Percentiles rank a stretch among this genome's conserved stretches.
These are phyloP conservation scores for Campoletis raptor DNA, from an alignment of 2,888 invertebrate genomes.

Conservation along the genomic window DNA sequence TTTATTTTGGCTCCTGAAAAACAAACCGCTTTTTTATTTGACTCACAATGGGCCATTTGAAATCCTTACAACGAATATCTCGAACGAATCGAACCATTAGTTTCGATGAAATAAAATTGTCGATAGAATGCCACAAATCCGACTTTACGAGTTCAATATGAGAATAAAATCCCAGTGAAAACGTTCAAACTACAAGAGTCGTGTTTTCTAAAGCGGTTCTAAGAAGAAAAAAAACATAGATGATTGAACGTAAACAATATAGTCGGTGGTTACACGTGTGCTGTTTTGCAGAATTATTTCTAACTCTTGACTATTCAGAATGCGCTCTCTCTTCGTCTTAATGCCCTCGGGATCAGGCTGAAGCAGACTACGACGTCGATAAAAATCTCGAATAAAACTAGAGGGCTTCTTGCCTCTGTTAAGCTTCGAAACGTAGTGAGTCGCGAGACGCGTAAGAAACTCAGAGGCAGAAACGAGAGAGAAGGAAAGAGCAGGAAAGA, in stretches of 20 bases:
- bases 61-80: not conserved
- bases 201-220: not conserved
- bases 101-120: slow-evolving; percentile 4
- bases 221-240: slow-evolving; percentile 26
- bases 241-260: slow-evolving; percentile 35
- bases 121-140: not conserved
- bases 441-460: slow-evolving; percentile 44
- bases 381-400: slow-evolving; percentile 64
- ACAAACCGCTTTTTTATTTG: not conserved
- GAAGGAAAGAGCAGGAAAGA: not conserved
- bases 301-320: not conserved
- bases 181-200: slow-evolving; percentile 2
- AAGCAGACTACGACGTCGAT: slow-evolving; percentile 54
- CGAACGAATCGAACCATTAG: not conserved
- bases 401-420: slow-evolving; percentile 44
- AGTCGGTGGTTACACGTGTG: slow-evolving; percentile 37
- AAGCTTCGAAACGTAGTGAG: slow-evolving; percentile 38
- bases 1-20: not conserved
- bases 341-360: slow-evolving; percentile 14
- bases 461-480: not conserved
- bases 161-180: slow-evolving; percentile 4
- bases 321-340: slow-evolving; percentile 11
- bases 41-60: not conserved
- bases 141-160: not conserved
- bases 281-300: not conserved